A percentile compares a stretch with the other conserved stretches of the same genome.
Conservation (phyloP, 2,888 invertebrate species). For the Ferrisia virgata region DNA sequence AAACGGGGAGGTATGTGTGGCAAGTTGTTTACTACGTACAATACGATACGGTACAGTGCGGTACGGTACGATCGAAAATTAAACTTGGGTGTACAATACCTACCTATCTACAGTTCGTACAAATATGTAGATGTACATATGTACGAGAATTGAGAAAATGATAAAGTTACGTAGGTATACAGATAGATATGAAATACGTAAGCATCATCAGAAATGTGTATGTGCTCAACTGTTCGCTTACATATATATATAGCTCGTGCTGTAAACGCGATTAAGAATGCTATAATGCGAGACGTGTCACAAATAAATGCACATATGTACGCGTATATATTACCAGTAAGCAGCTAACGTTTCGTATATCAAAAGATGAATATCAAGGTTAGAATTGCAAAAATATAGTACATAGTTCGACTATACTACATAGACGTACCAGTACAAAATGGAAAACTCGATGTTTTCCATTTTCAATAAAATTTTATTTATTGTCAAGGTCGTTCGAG, state of each 20-base stretch:
- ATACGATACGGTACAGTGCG: too few relatives aligned
- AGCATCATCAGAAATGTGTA: not conserved
- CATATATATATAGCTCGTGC: too few relatives aligned
- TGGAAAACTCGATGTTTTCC: not conserved
- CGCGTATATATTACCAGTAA: not conserved
- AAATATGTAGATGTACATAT: too few relatives aligned
- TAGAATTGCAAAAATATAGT: not conserved
- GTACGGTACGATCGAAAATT: not conserved
- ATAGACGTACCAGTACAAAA: too few relatives aligned
- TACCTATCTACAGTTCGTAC: too few relatives aligned
- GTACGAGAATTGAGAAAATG: not conserved
- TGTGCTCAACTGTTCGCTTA: too few relatives aligned
- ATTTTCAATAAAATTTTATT: constrained; percentile 9
- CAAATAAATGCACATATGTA: not conserved
- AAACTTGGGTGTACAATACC: not conserved
- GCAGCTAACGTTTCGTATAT: not conserved
- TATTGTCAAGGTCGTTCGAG: constrained; percentile 8
- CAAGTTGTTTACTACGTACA: too few relatives aligned
- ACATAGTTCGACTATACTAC: too few relatives aligned
- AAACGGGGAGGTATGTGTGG: too few relatives aligned
- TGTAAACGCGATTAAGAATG: too few relatives aligned
- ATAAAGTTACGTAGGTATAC: not conserved
- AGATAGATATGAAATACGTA: not conserved
- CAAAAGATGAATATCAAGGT: not conserved
- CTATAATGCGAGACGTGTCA: not conserved